Evolutionary conservation across 2,113 vertebrate species (phyloP).

Genomic region (Bagarius yarrelli): DNA sequence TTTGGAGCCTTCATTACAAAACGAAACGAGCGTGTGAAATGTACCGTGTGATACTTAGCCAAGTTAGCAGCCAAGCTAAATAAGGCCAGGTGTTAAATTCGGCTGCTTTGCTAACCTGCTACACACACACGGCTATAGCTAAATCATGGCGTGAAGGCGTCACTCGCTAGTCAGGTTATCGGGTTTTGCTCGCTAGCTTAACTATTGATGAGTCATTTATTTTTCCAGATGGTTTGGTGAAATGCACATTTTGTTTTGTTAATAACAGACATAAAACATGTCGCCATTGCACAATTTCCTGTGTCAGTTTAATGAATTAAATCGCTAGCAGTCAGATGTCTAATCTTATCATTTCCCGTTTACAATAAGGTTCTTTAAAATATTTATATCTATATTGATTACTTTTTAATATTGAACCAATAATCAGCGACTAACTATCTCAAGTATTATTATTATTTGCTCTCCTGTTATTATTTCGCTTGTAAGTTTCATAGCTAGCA

Average conservation of each 20-base stretch:
- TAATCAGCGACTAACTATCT: too few species aligned
- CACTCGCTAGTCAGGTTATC: neutral
- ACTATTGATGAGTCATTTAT: neutral
- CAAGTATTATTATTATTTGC: too few species aligned
- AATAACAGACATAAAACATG: neutral
- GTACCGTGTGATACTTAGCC: neutral
- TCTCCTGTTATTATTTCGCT: neutral
- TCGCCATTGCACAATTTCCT: neutral
- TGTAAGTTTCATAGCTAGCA: conserved; percentile 19
- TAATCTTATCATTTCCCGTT: neutral
- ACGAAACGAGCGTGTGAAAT: neutral
- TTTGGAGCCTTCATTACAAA: neutral
- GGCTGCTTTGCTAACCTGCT: conserved; percentile 9
- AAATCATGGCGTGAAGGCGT: neutral
- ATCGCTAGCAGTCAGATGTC: neutral
- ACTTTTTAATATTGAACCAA: too few species aligned
- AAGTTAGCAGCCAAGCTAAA: conserved; percentile 37
- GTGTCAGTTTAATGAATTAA: neutral
- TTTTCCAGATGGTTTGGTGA: neutral
- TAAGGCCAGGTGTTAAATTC: conserved; percentile 45
- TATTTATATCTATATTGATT: too few species aligned
- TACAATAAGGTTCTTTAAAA: too few species aligned
- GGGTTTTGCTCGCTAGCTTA: neutral
- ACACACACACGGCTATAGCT: neutral
- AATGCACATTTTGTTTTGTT: too few species aligned